Base-by-base conservation (phyloP, 2,888 invertebrate species). In the Nemapogon koenigi region DNA sequence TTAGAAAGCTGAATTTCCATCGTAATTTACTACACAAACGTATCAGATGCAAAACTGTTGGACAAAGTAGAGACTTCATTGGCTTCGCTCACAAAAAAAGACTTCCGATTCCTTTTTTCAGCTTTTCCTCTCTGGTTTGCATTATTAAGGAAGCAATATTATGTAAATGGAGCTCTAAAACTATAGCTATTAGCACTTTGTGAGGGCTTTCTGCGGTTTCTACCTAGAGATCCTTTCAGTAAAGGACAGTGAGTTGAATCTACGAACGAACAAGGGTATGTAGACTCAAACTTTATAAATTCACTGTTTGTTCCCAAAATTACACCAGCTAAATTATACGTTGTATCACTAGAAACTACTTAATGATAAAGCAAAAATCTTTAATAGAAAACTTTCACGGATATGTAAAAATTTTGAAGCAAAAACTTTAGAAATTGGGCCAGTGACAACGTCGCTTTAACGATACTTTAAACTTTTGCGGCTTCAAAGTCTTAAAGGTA, bases 1-100 rank as follows among this genome's bases (percentile, higher is more conserved):
- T 15, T 15, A 19, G 29, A 4, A 16, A 31, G 19, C 55, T 59
- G 53, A 56, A 67, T 68, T 71, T 67, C 73, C 73, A 73, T 76
- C 62, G 68, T 69, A 75, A 33, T 76, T 76, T 75, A 72, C 75
- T 76, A 73, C 59, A 55, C 69, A 73, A 76, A 75, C 70, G 68
- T 69, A 70, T 71, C 66, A 65, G 59, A 51, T 43, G 43, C 45
- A 42, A 51, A 45, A 70, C 73, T 72, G 70, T 70, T 16, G 19
- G 19, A 19, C 13, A 19, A 8, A 13, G 11, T 18, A 16, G 18
- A 33, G 56, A 55, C 57, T 69, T 71, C 73, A 72, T 69, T 69
- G 70, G 61, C 65, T 71, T 52, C 56, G 60, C 63, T 57, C 59
- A 71, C 71, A 67, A 73, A 75, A 69, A 63, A 72, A 73, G 72